Conservation (phyloP, 2,113 vertebrate species). For the Piprites chloris region DNA sequence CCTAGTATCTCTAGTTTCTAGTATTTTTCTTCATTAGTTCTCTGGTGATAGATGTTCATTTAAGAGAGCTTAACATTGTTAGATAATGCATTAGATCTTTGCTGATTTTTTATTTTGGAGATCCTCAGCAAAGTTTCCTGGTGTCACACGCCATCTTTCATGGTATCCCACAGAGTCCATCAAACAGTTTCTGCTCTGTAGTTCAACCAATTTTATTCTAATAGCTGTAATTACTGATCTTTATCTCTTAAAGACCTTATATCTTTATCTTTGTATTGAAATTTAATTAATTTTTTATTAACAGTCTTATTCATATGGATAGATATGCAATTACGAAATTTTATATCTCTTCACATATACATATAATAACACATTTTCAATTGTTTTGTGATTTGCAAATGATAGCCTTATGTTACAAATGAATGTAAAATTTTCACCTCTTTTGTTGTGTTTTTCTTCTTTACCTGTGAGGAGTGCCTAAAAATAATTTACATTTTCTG, state of each 20-base stretch:
- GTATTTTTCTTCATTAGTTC: neutral
- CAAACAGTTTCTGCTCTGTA: neutral
- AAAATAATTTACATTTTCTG: neutral
- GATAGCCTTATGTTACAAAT: neutral
- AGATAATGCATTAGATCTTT: neutral
- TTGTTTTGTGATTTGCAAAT: neutral
- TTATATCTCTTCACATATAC: neutral
- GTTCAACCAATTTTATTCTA: neutral
- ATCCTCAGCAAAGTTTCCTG: neutral
- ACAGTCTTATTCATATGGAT: neutral
- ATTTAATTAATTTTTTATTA: neutral
- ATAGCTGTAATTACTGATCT: neutral
- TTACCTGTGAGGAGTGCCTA: neutral
- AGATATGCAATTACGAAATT: neutral
- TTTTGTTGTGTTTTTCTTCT: neutral
- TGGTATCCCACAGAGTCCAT: neutral
- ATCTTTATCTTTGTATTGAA: neutral
- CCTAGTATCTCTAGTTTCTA: neutral
- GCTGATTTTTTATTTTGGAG: neutral
- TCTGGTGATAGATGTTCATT: neutral
- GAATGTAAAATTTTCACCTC: neutral
- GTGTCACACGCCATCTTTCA: accelerated
- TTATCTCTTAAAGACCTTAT: neutral
- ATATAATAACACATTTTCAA: neutral
- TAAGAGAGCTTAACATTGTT: neutral